phyloP scores from a whole-genome alignment of 2,113 vertebrate species.

The Hyperopisus bebe region DNA sequence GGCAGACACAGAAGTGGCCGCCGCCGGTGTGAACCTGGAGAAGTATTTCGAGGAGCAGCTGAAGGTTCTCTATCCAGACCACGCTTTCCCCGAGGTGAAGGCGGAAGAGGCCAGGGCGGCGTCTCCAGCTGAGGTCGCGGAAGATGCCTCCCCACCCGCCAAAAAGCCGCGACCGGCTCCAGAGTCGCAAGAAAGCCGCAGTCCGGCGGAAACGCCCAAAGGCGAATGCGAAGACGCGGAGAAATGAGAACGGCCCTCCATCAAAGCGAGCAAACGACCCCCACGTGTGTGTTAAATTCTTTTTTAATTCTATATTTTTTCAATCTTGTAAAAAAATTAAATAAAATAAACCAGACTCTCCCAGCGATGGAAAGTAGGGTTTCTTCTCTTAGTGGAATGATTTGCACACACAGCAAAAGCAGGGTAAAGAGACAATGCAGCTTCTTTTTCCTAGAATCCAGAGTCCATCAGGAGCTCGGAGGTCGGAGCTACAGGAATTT shows the following conservation, averaged over 20 bases:
- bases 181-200: not conserved
- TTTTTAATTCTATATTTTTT: not conserved
- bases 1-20: slow-evolving; percentile 87
- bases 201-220: not conserved
- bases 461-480: not conserved
- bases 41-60: slow-evolving; percentile 85
- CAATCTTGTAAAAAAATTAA: not conserved
- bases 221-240: not conserved
- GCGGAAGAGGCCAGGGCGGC: slow-evolving; percentile 47
- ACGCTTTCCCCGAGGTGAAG: slow-evolving; percentile 64
- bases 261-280: not conserved
- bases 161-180: slow-evolving; percentile 7
- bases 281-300: not conserved
- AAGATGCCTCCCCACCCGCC: slow-evolving; percentile 22
- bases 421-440: slow-evolving; percentile 1
- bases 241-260: not conserved
- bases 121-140: slow-evolving; percentile 32
- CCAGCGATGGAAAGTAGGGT: not conserved
- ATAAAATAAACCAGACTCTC: not conserved
- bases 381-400: not conserved
- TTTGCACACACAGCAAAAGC: not conserved
- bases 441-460: not conserved
- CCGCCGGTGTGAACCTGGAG: slow-evolving; percentile 82
- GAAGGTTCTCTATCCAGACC: slow-evolving; percentile 76
- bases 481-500: not conserved